phyloP scores from a whole-genome alignment of 2,113 vertebrate species.

The Solea solea region DNA sequence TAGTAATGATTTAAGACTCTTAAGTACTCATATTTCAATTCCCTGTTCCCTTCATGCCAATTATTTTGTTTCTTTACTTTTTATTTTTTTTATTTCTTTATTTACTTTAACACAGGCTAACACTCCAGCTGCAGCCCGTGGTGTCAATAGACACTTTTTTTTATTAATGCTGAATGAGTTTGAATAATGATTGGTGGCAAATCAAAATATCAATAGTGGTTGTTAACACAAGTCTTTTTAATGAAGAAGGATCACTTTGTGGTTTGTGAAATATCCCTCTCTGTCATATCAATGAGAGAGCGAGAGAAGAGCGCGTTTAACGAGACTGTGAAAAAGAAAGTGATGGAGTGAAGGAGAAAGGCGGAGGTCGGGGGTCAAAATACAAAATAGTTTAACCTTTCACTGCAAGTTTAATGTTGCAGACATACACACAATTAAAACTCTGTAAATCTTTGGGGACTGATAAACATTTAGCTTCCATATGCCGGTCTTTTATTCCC shows the following conservation, averaged over 20 bases:
- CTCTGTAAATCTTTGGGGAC: slow-evolving; percentile 14
- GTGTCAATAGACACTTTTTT: slow-evolving; percentile 6
- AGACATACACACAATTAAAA: slow-evolving; percentile 35
- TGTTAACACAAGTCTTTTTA: slow-evolving; percentile 12
- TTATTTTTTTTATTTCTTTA: neutral
- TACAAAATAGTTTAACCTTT: slow-evolving; percentile 29
- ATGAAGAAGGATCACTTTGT: slow-evolving; percentile 19
- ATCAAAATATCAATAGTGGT: slow-evolving; percentile 24
- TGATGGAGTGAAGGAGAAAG: slow-evolving; percentile 14
- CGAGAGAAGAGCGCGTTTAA: slow-evolving; percentile 7
- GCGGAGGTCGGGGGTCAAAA: neutral
- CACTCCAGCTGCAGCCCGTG: neutral
- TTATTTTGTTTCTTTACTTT: neutral
- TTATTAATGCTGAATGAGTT: neutral
- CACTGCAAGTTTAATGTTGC: slow-evolving; percentile 1
- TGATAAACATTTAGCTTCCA: slow-evolving; percentile 40
- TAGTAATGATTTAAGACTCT: neutral
- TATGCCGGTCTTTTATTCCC: slow-evolving; percentile 31
- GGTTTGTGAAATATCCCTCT: slow-evolving; percentile 6
- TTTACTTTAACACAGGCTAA: neutral
- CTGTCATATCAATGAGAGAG: slow-evolving; percentile 24
- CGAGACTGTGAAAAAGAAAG: slow-evolving; percentile 8
- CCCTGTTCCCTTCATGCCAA: too few relatives aligned
- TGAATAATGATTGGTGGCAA: slow-evolving; percentile 19
- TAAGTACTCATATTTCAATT: too few relatives aligned